Evolutionary conservation across 1,140 invertebrate genomes (phyloP), one percentile per base, ranked within the genome.

Genomic region (Magallana gigas): DNA sequence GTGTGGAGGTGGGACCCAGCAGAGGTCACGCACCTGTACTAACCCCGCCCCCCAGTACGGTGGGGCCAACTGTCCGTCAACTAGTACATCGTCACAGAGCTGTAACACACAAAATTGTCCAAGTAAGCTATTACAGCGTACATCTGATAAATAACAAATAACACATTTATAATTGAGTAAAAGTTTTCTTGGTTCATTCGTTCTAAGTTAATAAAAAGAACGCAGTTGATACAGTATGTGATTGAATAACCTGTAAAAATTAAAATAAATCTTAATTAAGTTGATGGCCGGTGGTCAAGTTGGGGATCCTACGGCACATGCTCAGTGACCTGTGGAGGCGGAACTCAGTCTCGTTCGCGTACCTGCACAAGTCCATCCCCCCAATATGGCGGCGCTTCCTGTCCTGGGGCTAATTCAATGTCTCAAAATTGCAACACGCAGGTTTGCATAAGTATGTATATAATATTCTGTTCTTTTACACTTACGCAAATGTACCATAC

Each of bases 91-190:
- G 12, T 80, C 71, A 36, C 18, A 23, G 23, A 80, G n/a, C 7
- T 80, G 71, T 48, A 80, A 83, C 57, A 83, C 81, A 2, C 81
- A 83, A 18, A 12, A 83, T 57, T 83, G 81, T 56, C 81, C 81
- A 83, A 83, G 81, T 83, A 83, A 83, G 81, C n/a, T 12, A 76
- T 36, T 4, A 1, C 1, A 48, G 36, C 36, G 36, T 48, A 48
- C 36, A 48, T 48, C 36, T 48, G 23, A 23, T 23, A 1, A 2
- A 48, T 48, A 1, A 48, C 36, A 1, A 2, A 48, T 48, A 1
- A 48, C 36, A 48, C 36, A 48, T 48, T 48, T 48, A 48, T 48
- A 1, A 2, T 48, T 5, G 36, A 48, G 36, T 48, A 5, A 4
- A 3, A 3, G 0, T 48, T 48, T 48, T 48, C 36, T 48, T 48